Conservation (phyloP, 1,140 invertebrate species). For the Pomacea maculata region DNA sequence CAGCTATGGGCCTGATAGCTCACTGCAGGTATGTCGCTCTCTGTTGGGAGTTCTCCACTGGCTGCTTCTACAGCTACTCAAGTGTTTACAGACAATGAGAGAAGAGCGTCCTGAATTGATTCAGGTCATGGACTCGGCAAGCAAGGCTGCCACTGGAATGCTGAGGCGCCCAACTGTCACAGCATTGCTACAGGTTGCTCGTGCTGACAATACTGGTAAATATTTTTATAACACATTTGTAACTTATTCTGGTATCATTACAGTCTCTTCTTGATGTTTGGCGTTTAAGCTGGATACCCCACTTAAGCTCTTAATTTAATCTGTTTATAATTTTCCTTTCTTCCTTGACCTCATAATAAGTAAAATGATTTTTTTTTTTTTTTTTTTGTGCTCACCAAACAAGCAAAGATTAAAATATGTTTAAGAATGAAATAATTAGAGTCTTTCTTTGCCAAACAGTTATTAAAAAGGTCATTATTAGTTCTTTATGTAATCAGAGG, state of each 20-base stretch:
- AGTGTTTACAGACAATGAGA: slow-evolving; percentile 53
- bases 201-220: slow-evolving; percentile 61
- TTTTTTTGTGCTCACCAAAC: too few species aligned
- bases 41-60: slow-evolving; percentile 61
- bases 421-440: background rate
- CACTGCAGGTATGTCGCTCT: slow-evolving; percentile 57
- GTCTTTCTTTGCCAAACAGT: background rate
- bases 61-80: slow-evolving; percentile 57
- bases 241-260: background rate
- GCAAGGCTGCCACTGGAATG: slow-evolving; percentile 60
- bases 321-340: background rate
- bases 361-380: background rate
- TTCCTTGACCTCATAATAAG: background rate
- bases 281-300: too few species aligned
- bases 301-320: background rate
- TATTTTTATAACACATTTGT: background rate
- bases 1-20: slow-evolving; percentile 60
- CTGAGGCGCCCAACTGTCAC: slow-evolving; percentile 60
- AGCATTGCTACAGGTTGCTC: slow-evolving; percentile 65
- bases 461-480: background rate
- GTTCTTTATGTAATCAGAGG: slow-evolving; percentile 41
- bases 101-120: slow-evolving; percentile 32
- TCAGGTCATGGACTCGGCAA: slow-evolving; percentile 54
- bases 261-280: background rate
- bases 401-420: too few species aligned